Evolutionary conservation across 2,113 vertebrate species (phyloP), one percentile per base, ranked within the genome.

Genomic region (Rhinichthys klamathensis): DNA sequence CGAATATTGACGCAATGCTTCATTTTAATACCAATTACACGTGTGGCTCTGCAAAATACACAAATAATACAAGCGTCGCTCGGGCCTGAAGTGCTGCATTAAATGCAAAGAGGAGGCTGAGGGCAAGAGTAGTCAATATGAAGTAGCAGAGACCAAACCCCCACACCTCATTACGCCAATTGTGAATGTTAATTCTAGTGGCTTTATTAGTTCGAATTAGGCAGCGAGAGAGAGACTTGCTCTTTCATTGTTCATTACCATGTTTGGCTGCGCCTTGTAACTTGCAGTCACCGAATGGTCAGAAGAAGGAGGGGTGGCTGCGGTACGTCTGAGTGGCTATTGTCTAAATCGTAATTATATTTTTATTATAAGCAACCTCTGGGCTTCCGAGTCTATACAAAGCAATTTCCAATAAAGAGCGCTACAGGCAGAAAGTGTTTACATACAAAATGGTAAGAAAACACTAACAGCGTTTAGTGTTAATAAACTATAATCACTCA

Each of bases 11-110:
- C 85, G 89, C 91, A 92, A 93, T 93, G 93, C 93, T 94, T 94
- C 91, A 95, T 95, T 95, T 95, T 93, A 94, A 95, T 94, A 94
- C 94, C 92, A 95, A 95, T 95, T 93, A 94, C 93, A 93, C 32
- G 1, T 92, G 93, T 92, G 94, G 93, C 93, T 94, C 91, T 63
- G 78, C 93, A 94, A 93, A 95, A 94, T 92, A 93, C 92, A 91
- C 92, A 95, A 95, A 94, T 94, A 94, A 95, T 94, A 93, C 89
- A 93, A 94, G 93, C 93, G 92, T 93, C 93, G 92, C 92, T 94
- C 92, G 93, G 92, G 94, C 93, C 94, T 92, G 91, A 91, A 95
- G 94, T 94, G 92, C 92, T 92, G 93, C 94, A 95, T 95, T 94
- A 94, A 95, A 95, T 94, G 94, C 92, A 93, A 94, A 95, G 93